Base-by-base conservation (phyloP, 2,113 vertebrate species). In the Rhizomys pruinosus region DNA sequence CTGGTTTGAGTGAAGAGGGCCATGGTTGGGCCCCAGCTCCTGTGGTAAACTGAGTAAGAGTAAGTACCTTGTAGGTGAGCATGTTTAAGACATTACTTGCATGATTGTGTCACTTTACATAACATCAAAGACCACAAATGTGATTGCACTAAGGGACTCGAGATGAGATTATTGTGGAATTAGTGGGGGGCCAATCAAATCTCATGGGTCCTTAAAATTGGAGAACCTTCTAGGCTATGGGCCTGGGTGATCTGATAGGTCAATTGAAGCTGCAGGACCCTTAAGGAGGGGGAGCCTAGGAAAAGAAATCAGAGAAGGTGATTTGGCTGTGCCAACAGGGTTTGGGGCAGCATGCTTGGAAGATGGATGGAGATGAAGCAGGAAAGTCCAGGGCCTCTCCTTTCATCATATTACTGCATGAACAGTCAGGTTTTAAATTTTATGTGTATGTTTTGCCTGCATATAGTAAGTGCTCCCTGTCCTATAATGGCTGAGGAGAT, bases 151-250 rank as follows among this genome's bases (percentile, higher is more conserved):
- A 77, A 78, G 47, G 34, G 77, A 64, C 76, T 64, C 69, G 91
- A 91, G 57, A 23, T 72, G 64, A 87, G 39, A 81, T 80, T 68
- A 76, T 85, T 84, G 59, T 63, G 72, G 92, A 91, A n/a, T 79
- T 80, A 11, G 9, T 61, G n/a, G n/a, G 29, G 39, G 23, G 13
- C 39, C 55, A 77, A 0, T 42, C 17, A 34, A 47, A 64, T 80
- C 44, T 37, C 32, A 0, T 44, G 32, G 12, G 4, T 79, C 57
- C 34, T 84, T 84, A 71, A 82, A 44, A n/a, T 44, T 11, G 20
- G 42, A 86, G n/a, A 77, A 29, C 1, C 13, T 47, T 61, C 55
- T 57, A 66, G 89, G 16, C 7, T 7, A 1, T 80, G 63, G 9
- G 25, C 17, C 19, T 66, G 13, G 17, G 66, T 42, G 71, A 37